A percentile compares a stretch with the other conserved stretches of the same genome.
Evolutionary conservation across 2,888 invertebrate genomes (phyloP).

Genomic region (Horisme vitalbata): DNA sequence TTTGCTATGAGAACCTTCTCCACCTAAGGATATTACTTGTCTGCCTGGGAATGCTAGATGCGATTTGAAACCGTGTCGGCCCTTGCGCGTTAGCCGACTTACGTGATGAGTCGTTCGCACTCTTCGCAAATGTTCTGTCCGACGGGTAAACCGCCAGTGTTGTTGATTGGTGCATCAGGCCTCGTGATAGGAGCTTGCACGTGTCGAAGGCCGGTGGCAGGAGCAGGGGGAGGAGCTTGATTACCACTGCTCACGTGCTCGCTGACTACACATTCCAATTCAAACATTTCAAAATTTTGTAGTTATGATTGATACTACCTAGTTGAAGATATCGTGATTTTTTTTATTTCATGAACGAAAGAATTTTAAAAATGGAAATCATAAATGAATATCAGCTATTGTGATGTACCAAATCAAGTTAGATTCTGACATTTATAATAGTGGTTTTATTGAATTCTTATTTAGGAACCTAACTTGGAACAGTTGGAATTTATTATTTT

Average conservation of each 20-base stretch:
- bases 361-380: slow-evolving; percentile 9
- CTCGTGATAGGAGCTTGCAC: slow-evolving; percentile 89
- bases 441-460: too few species aligned
- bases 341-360: not conserved
- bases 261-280: slow-evolving; percentile 49
- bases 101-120: slow-evolving; percentile 98
- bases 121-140: slow-evolving; percentile 98
- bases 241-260: slow-evolving; percentile 21
- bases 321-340: too few species aligned
- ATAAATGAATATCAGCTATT: not conserved
- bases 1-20: slow-evolving; percentile 23
- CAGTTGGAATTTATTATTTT: too few species aligned
- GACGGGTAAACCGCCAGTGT: slow-evolving; percentile 89
- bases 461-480: too few species aligned
- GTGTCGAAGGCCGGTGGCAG: slow-evolving; percentile 85
- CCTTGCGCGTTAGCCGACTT: slow-evolving; percentile 88
- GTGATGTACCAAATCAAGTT: too few species aligned
- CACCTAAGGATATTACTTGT: slow-evolving; percentile 4
- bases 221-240: slow-evolving; percentile 50
- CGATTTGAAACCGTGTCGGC: slow-evolving; percentile 85
- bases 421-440: too few species aligned
- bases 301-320: too few species aligned
- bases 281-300: slow-evolving; percentile 39
- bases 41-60: slow-evolving; percentile 25
- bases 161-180: slow-evolving; percentile 84